Base-by-base conservation (phyloP, 2,113 vertebrate genomes). In the Phyllostomus hastatus region DNA sequence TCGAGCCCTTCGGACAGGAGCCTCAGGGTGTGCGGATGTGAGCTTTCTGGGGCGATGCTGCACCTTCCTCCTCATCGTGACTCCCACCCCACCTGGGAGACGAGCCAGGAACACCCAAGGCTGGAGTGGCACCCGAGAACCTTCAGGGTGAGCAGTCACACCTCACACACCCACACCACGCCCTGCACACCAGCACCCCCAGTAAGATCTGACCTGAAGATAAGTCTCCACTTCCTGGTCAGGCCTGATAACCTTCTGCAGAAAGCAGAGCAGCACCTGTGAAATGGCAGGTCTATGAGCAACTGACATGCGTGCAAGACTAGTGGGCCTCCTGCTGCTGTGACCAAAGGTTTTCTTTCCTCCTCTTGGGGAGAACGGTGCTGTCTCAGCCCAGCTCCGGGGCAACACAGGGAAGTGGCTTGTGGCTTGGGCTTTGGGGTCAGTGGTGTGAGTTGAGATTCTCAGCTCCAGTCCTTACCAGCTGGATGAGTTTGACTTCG, bases 311-410 rank as follows among this genome's bases (percentile, higher is more conserved):
- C 17, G n/a, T 28, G 41, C 28, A n/a, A 41, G 59, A 24, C 38
- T 6, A 10, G 52, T 2, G 10, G 54, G 46, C 3, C 15, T 61
- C 54, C 57, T 41, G 43, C 50, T 28, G 57, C 48, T 14, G 5
- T 0, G 41, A 31, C n/a, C 64, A 10, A 52, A 19, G n/a, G n/a
- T n/a, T n/a, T n/a, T n/a, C n/a, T 80, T 35, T 28, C 46, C 31
- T 20, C 16, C 22, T 35, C 5, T 0, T 14, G 43, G 57, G 84
- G 50, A 43, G 20, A 0, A 0, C 0, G 10, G n/a, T 24, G 24
- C 24, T 33, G 79, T 43, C 76, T 82, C 82, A 50, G 46, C 38
- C 61, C 66, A 22, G 73, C 26, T 61, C 8, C 11, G 14, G 33
- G 69, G n/a, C 38, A 35, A 24, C 76, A 57, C 15, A 31, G 48